phyloP scores from a whole-genome alignment of 2,113 vertebrate genomes.

The Mirounga angustirostris region DNA sequence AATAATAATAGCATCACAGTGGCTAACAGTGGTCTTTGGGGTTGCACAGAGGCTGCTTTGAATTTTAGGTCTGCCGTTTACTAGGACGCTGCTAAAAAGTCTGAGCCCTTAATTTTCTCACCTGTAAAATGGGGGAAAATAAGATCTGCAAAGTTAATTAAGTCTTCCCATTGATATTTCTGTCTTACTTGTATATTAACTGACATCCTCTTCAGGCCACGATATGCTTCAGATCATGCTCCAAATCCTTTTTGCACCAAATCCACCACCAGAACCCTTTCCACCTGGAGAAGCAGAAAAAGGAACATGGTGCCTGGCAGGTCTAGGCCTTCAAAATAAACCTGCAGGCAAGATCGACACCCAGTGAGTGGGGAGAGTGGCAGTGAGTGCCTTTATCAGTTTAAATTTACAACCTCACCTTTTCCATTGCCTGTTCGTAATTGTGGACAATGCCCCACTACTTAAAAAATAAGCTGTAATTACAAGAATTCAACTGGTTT shows the following conservation, averaged over 20 bases:
- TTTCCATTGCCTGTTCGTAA: not conserved
- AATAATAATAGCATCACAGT: not conserved
- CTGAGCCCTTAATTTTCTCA: not conserved
- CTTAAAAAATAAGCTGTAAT: not conserved
- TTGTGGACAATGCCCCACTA: not conserved
- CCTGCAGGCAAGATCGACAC: not conserved
- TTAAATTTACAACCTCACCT: conserved; percentile 25
- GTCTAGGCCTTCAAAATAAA: conserved; percentile 24
- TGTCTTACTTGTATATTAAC: not conserved
- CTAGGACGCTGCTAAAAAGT: not conserved
- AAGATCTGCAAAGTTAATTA: conserved; percentile 38
- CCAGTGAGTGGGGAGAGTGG: not conserved
- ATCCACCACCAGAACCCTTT: not conserved
- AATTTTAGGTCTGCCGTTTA: not conserved
- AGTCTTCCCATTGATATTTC: not conserved
- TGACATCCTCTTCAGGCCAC: not conserved
- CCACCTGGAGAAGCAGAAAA: conserved; percentile 37
- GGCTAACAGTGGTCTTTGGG: not conserved
- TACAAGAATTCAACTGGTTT: not conserved
- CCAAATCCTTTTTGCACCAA: not conserved
- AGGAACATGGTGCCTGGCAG: not conserved
- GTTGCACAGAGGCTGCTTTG: not conserved
- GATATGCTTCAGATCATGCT: not conserved
- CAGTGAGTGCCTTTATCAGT: not conserved
- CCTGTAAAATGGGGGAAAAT: not conserved